These are phyloP conservation scores for Dendrolimus kikuchii DNA, from an alignment of 1,140 invertebrate genomes.

Conservation along the genomic window DNA sequence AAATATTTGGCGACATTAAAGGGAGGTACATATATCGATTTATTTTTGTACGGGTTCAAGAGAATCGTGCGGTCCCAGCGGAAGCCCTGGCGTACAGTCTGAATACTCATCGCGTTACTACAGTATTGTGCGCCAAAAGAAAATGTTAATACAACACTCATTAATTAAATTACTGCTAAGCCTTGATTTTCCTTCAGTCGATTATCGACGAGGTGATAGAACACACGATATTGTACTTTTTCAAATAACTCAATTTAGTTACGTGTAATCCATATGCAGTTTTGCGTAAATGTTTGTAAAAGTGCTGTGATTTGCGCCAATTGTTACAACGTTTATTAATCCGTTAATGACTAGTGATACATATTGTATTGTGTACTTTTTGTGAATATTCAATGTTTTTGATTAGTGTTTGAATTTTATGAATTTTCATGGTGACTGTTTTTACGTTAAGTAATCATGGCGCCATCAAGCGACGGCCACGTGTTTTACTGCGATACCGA, in stretches of 20 bases:
- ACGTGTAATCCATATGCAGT: too few relatives aligned
- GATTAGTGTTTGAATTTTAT: slow-evolving; percentile 35
- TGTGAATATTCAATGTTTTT: slow-evolving; percentile 6
- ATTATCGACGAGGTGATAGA: slow-evolving; percentile 30
- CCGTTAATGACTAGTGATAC: too few relatives aligned
- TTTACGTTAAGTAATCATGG: slow-evolving; percentile 62
- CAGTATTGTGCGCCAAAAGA: slow-evolving; percentile 52
- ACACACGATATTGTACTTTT: slow-evolving; percentile 32
- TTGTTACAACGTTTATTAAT: neutral
- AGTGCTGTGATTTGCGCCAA: neutral
- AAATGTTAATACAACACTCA: slow-evolving; percentile 61
- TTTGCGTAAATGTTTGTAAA: too few relatives aligned
- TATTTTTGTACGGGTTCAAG: slow-evolving; percentile 11
- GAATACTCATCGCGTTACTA: slow-evolving; percentile 50
- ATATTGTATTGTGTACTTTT: too few relatives aligned
- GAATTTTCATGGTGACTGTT: slow-evolving; percentile 66
- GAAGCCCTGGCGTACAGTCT: slow-evolving; percentile 31
- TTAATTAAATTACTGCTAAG: slow-evolving; percentile 55
- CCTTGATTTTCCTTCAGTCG: slow-evolving; percentile 60
- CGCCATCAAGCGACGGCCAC: slow-evolving; percentile 67
- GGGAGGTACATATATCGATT: neutral
- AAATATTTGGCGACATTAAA: neutral
- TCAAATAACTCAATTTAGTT: neutral
- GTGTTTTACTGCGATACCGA: slow-evolving; percentile 50
- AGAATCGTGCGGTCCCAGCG: slow-evolving; percentile 37